These are phyloP conservation scores for Syrista parreyssii DNA, from an alignment of 2,888 invertebrate species.

Conservation along the genomic window DNA sequence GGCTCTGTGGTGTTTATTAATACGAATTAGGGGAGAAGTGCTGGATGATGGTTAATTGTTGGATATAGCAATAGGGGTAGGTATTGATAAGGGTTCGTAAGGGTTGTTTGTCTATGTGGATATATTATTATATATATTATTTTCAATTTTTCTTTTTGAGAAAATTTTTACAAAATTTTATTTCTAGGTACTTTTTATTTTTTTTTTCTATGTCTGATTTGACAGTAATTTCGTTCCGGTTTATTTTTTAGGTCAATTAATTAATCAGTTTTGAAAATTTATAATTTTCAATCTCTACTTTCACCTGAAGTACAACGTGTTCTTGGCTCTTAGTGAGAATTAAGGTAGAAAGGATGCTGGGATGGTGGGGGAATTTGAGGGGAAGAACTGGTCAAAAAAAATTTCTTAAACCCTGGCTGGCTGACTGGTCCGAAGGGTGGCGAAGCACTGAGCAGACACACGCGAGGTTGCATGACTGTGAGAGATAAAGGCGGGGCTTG, in stretches of 20 bases:
- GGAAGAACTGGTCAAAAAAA: background rate
- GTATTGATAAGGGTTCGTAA: background rate
- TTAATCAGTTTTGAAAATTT: background rate
- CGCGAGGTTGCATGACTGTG: constrained; percentile 40
- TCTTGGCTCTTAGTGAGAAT: background rate
- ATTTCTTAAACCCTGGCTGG: background rate
- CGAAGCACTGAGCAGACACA: constrained; percentile 14
- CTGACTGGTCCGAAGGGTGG: background rate
- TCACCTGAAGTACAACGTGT: background rate
- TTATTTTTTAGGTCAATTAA: background rate
- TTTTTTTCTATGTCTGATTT: too few relatives aligned
- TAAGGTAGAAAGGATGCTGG: background rate
- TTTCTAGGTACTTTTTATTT: too few relatives aligned
- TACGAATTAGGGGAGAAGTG: constrained; percentile 56
- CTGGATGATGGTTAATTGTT: background rate
- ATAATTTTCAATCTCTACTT: background rate
- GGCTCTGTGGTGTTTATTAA: constrained; percentile 55
- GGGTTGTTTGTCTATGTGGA: background rate
- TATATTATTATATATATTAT: background rate
- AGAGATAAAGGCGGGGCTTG: constrained; percentile 27
- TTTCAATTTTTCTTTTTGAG: background rate
- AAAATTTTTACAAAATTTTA: too few relatives aligned
- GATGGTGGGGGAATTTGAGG: background rate
- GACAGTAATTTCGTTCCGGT: background rate
- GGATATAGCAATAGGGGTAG: background rate